Base-by-base conservation (phyloP, 2,888 invertebrate genomes). In the Choristoneura rosaceana region DNA sequence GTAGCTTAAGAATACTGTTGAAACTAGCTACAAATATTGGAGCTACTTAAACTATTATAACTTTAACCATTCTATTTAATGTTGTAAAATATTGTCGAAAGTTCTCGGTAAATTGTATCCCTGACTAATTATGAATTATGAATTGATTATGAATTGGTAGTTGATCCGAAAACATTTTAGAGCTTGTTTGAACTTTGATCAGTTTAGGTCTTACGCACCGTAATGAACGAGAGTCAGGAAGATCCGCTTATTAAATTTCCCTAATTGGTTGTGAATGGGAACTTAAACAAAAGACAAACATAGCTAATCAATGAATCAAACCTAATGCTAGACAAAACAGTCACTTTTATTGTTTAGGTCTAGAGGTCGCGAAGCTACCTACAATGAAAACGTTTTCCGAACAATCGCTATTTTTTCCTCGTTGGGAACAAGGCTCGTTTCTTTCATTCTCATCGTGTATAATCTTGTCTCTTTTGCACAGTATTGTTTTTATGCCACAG, bases 341-440 rank as follows among this genome's bases (percentile, higher is more conserved):
- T 17, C 45, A 71, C 58, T 62, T 68, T 68, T 64, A 73, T 73
- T 73, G 73, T 73, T 64, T 55, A 12, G n/a, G 52, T 47, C 41
- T 41, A 60, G 69, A 73, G 78, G 79, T 77, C 77, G 79, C 74
- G 80, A 82, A 82, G 84, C 55, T 81, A 71, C 70, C 47, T 81
- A 73, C 71, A 50, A 76, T 80, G 77, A 84, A 83, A 80, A 80
- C 75, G 71, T 79, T 84, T 84, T 77, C 80, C 78, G 76, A 75
- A 84, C 87, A 87, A 84, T 86, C 70, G 73, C 70, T 33, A 70
- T 80, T 84, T 88, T 88, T 87, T 84, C 79, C 64, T 38, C 78
- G 74, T 80, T 84, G 84, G 81, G 86, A 86, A 87, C 83, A 79
- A 75, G 33, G 62, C 64, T 74, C 75, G 76, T 76, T 76, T 76